Conservation (phyloP, 2,113 vertebrate genomes). For the Galeopterus variegatus region DNA sequence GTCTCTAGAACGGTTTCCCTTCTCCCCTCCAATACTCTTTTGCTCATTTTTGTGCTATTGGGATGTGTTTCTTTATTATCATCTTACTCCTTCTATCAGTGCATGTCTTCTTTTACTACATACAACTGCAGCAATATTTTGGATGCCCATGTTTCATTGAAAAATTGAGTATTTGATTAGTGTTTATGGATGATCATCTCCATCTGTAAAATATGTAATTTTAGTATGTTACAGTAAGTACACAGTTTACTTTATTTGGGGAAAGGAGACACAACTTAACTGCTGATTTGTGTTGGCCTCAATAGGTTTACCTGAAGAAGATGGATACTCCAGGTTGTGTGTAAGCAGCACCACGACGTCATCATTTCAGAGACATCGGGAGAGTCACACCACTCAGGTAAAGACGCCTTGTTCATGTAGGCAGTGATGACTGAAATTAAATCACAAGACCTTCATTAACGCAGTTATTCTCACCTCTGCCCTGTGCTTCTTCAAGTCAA, state of each 20-base stretch:
- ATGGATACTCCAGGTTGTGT: conserved; percentile 92
- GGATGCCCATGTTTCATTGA: too few species aligned
- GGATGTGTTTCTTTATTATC: accelerated
- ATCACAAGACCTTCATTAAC: too few species aligned
- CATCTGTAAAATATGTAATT: accelerated
- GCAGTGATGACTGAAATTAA: background rate
- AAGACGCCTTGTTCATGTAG: background rate
- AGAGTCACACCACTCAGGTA: conserved; percentile 96
- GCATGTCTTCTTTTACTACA: background rate
- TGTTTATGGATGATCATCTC: background rate
- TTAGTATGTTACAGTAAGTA: accelerated
- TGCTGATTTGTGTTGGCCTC: conserved; percentile 18
- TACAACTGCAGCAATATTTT: background rate
- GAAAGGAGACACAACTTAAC: background rate
- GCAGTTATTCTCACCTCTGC: background rate
- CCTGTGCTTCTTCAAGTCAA: accelerated
- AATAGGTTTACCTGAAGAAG: conserved; percentile 93
- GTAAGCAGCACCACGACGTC: conserved; percentile 85
- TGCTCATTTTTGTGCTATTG: background rate
- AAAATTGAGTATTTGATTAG: background rate
- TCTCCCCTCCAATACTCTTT: too few species aligned
- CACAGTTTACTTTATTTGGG: accelerated
- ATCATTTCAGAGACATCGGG: conserved; percentile 93
- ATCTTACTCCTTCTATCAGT: background rate
- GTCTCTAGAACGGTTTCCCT: background rate